phyloP scores from a whole-genome alignment of 2,797 vertebrate species.

The Sylvilagus floridanus region DNA sequence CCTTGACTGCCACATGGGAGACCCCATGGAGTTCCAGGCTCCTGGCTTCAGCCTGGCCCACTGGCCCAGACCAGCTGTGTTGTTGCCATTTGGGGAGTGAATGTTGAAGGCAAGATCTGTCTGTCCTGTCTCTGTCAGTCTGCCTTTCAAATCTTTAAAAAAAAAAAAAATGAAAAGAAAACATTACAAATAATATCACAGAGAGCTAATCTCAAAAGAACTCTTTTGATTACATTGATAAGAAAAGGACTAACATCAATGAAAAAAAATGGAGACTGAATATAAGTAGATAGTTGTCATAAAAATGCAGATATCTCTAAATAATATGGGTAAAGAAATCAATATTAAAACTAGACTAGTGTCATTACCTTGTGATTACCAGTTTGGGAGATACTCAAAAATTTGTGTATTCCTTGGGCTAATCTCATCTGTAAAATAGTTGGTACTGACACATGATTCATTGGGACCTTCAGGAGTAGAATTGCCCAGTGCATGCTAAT shows the following conservation, averaged over 20 bases:
- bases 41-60: too few species aligned
- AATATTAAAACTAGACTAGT: neutral
- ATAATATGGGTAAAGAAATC: neutral
- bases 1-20: too few species aligned
- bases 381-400: neutral
- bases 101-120: too few species aligned
- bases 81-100: too few species aligned
- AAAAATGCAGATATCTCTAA: neutral
- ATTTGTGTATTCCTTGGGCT: neutral
- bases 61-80: too few species aligned
- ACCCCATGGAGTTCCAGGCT: too few species aligned
- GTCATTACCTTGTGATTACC: slow-evolving; percentile 21
- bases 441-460: neutral
- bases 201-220: neutral
- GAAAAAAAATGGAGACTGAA: neutral
- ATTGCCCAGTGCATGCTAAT: neutral
- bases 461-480: neutral
- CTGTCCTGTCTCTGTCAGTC: too few species aligned
- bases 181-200: neutral
- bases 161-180: neutral
- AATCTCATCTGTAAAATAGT: neutral
- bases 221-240: neutral
- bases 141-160: too few species aligned
- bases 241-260: neutral
- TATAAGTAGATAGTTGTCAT: neutral